Evolutionary conservation across 2,888 invertebrate genomes (phyloP), one percentile per base, ranked within the genome.

Genomic region (Apeira syringaria): DNA sequence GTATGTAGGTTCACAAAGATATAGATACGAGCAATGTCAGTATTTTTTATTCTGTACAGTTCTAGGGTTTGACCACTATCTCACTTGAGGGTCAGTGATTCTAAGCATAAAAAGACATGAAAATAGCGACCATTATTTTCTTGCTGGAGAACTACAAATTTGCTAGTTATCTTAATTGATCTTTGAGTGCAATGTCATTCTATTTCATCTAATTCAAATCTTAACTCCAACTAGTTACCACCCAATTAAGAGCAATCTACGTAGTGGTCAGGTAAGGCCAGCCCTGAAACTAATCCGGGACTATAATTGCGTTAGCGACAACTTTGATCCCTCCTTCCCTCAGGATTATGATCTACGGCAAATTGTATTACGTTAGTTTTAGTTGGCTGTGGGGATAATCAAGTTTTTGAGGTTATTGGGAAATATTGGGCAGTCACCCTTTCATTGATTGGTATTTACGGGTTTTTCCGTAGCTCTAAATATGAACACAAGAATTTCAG

Each of bases 301-400:
- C 74, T 68, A 72, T 85, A 87, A 89, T 83, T 84, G 80, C 74
- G 86, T 89, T 89, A 88, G 76, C 64, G 83, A 86, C 85, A 88
- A 89, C 82, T 89, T 88, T 86, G 85, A 87, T 86, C 86, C 84
- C 74, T 66, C 64, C 62, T 56, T 80, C 87, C 86, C 85, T 51
- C 66, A 73, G 87, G 87, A 81, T 47, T 86, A 86, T 85, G 80
- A 86, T 77, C 85, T 74, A 78, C 80, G 76, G 74, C 79, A 76
- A 81, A 87, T 87, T 82, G 74, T 85, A 87, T 88, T 55, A 55
- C 31, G 43, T 50, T 86, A 81, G 81, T 74, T 78, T 77, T 84
- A 85, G 81, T 86, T 86, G 54, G 70, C 83, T 80, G 84, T 85
- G 80, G 78, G 75, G 71, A 69, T 65, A 61, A 65, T 58, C 59